Base-by-base conservation (phyloP, 2,888 invertebrate genomes). In the Pasiphila rectangulata region DNA sequence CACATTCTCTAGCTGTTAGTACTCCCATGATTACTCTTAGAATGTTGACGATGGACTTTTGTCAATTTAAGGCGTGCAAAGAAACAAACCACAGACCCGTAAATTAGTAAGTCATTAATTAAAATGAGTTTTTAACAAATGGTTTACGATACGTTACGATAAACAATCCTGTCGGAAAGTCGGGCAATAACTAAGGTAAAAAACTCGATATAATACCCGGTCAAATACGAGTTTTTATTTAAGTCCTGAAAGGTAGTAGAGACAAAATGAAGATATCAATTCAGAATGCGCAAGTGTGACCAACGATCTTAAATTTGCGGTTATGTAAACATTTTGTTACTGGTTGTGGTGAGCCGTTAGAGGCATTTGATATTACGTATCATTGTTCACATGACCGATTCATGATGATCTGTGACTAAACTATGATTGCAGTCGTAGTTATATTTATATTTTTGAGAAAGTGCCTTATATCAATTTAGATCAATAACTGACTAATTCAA, bases 251-350 rank as follows among this genome's bases (percentile, higher is more conserved):
- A n/a, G n/a, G n/a, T n/a, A n/a, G n/a, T n/a, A n/a, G n/a, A n/a
- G n/a, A n/a, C n/a, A n/a, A n/a, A n/a, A n/a, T n/a, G n/a, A n/a
- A n/a, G n/a, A n/a, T n/a, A n/a, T n/a, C n/a, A n/a, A n/a, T n/a
- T n/a, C n/a, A n/a, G n/a, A 46, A 56, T 55, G 56, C 43, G 55
- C 58, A 49, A 54, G 52, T 57, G 50, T 51, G 41, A 49, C 46
- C 42, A 34, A 46, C 25, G 17, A 23, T 57, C 57, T 57, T 47
- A 51, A 62, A 59, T 61, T 59, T 51, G 48, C 52, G 46, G 54
- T 71, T 68, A 58, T 60, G 56, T 63, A 71, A 74, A 37, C 41
- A 50, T 70, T n/a, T n/a, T n/a, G n/a, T n/a, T 69, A 64, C 62
- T 48, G 7, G 13, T 27, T 27, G 13, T 13, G 27, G 13, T 13